Conservation (phyloP, 2,888 invertebrate genomes). For the Ashinkailepas kermadecensis region DNA sequence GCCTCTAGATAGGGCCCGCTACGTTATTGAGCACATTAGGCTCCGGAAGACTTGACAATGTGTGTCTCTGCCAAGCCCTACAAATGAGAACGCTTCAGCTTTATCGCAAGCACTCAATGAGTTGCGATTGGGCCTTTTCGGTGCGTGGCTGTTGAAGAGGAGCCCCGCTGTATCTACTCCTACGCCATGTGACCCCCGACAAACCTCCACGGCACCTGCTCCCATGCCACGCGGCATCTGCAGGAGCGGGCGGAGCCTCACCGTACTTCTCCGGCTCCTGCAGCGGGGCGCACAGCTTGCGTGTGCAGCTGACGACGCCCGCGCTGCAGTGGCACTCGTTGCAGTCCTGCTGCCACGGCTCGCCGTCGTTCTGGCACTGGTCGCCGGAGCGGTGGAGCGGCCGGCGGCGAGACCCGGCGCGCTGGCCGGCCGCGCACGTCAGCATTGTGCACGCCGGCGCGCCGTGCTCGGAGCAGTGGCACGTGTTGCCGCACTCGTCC, state of each 20-base stretch:
- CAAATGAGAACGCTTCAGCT: no score
- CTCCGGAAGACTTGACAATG: no score
- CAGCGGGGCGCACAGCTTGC: neutral
- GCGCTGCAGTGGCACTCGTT: neutral
- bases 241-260: neutral
- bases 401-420: neutral
- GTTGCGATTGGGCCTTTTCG: no score
- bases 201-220: no score
- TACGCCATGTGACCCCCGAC: no score
- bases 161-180: no score
- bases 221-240: no score
- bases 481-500: conserved; percentile 25
- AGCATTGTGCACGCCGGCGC: conserved; percentile 17
- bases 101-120: no score
- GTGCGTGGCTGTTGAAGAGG: no score
- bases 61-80: no score
- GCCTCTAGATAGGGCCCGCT: no score
- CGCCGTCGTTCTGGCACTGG: neutral
- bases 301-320: conserved; percentile 9
- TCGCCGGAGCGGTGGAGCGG: conserved; percentile 1
- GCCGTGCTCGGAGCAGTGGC: conserved; percentile 21
- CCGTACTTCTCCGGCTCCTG: neutral
- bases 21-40: no score
- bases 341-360: conserved; percentile 3
- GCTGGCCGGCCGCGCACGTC: conserved; percentile 4